Evolutionary conservation across 1,140 invertebrate species (phyloP).

Genomic region (Oryctes rhinoceros): DNA sequence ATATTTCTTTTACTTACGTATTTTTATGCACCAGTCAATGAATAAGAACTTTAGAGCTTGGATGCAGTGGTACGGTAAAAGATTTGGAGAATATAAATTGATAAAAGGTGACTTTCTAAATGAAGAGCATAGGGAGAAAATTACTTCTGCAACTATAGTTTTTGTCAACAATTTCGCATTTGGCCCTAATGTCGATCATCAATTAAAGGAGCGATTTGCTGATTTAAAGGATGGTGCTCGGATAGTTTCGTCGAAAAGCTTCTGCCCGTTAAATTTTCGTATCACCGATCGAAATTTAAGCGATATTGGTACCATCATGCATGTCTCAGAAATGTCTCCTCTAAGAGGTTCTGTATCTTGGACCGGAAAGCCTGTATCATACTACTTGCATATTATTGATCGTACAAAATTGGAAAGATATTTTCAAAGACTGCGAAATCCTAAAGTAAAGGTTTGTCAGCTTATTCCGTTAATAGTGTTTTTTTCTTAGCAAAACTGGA

Average conservation of each 20-base stretch:
- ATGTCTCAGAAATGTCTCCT: slow-evolving; percentile 95
- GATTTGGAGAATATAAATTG: slow-evolving; percentile 88
- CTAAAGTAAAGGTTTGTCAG: slow-evolving; percentile 75
- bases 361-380: slow-evolving; percentile 97
- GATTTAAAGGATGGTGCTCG: slow-evolving; percentile 95
- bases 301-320: slow-evolving; percentile 99
- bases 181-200: slow-evolving; percentile 95
- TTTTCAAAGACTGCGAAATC: slow-evolving; percentile 90
- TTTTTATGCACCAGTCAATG: slow-evolving; percentile 72
- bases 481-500: background rate
- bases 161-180: slow-evolving; percentile 99
- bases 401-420: slow-evolving; percentile 95
- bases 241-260: slow-evolving; percentile 98
- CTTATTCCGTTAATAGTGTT: background rate
- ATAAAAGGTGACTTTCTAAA: slow-evolving; percentile 94
- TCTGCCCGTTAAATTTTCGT: slow-evolving; percentile 96
- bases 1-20: slow-evolving; percentile 41
- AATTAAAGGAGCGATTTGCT: slow-evolving; percentile 94
- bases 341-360: slow-evolving; percentile 95
- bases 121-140: slow-evolving; percentile 90
- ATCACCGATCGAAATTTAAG: slow-evolving; percentile 88
- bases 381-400: slow-evolving; percentile 97
- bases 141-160: slow-evolving; percentile 90
- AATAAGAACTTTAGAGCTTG: slow-evolving; percentile 88
- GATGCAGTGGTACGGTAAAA: slow-evolving; percentile 98